Evolutionary conservation across 1,140 invertebrate species (phyloP).

Genomic region (Solenopsis invicta): DNA sequence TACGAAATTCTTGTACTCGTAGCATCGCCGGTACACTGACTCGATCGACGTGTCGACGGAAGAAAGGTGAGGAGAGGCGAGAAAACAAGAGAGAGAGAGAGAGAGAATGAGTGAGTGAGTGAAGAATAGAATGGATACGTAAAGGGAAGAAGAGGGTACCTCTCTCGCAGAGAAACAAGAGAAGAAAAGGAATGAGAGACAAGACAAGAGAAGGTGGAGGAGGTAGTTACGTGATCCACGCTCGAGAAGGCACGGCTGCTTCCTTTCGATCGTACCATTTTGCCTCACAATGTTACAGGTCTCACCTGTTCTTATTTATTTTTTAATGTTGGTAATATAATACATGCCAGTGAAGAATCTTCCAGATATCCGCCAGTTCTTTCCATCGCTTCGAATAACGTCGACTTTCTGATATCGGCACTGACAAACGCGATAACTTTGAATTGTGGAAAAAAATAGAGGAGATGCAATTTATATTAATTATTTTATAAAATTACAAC

Average conservation of each 20-base stretch:
- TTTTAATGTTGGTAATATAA: conserved; percentile 44
- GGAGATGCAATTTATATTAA: neutral
- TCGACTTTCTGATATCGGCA: neutral
- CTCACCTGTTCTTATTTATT: conserved; percentile 57
- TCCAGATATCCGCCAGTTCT: neutral
- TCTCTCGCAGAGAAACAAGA: conserved; percentile 27
- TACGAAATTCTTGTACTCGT: conserved; percentile 79
- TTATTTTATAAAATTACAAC: conserved; percentile 22
- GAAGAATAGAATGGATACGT: conserved; percentile 35
- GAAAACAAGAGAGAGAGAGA: conserved; percentile 41
- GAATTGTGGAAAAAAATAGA: neutral
- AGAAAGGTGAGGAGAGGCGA: conserved; percentile 58
- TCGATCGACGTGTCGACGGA: conserved; percentile 72
- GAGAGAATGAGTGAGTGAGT: conserved; percentile 19
- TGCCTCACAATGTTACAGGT: conserved; percentile 49
- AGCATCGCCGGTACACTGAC: conserved; percentile 77
- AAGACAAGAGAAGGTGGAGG: conserved; percentile 67
- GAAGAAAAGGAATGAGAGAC: conserved; percentile 44
- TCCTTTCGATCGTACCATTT: conserved; percentile 64
- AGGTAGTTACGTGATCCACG: conserved; percentile 82
- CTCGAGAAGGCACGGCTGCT: conserved; percentile 77
- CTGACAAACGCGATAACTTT: neutral
- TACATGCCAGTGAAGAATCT: conserved; percentile 1
- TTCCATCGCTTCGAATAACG: neutral
- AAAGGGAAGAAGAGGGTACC: conserved; percentile 44